A percentile compares a stretch with the other conserved stretches of the same genome.
Conservation (phyloP, 2,888 invertebrate species). For the Agriopis marginaria region DNA sequence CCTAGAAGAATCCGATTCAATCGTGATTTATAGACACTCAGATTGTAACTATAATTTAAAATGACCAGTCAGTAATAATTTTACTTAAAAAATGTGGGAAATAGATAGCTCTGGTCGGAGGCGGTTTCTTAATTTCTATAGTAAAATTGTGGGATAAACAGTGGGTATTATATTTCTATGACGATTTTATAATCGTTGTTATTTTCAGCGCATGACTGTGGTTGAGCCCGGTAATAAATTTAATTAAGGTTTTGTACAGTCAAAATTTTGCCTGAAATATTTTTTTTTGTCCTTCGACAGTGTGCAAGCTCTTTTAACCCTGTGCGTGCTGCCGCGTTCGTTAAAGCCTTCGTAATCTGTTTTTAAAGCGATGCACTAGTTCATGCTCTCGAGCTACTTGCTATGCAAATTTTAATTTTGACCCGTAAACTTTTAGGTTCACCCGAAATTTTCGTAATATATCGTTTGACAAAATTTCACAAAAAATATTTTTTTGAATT, state of each 20-base stretch:
- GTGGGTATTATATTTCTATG: too few species aligned
- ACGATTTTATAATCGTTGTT: too few species aligned
- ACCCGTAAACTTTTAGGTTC: constrained; percentile 9
- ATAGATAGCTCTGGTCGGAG: too few species aligned
- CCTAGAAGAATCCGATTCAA: too few species aligned
- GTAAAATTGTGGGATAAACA: too few species aligned
- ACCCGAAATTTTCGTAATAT: constrained; percentile 7
- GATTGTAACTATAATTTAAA: too few species aligned
- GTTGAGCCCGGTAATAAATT: background rate
- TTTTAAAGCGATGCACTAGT: constrained; percentile 58
- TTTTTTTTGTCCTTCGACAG: background rate
- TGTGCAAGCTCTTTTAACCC: constrained; percentile 14
- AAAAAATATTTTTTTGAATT: too few species aligned
- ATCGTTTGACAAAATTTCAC: constrained; percentile 12
- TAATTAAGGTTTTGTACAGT: background rate
- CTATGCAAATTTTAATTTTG: constrained; percentile 36
- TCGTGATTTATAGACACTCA: too few species aligned
- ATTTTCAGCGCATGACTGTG: too few species aligned
- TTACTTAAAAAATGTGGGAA: too few species aligned
- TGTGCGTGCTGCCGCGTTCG: constrained; percentile 64
- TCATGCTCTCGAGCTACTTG: constrained; percentile 44
- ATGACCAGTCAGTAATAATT: too few species aligned
- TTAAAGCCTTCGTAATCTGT: constrained; percentile 56
- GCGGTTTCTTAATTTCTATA: too few species aligned
- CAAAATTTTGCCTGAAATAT: background rate